Evolutionary conservation across 2,113 vertebrate species (phyloP).

Genomic region (Psettodes erumei): DNA sequence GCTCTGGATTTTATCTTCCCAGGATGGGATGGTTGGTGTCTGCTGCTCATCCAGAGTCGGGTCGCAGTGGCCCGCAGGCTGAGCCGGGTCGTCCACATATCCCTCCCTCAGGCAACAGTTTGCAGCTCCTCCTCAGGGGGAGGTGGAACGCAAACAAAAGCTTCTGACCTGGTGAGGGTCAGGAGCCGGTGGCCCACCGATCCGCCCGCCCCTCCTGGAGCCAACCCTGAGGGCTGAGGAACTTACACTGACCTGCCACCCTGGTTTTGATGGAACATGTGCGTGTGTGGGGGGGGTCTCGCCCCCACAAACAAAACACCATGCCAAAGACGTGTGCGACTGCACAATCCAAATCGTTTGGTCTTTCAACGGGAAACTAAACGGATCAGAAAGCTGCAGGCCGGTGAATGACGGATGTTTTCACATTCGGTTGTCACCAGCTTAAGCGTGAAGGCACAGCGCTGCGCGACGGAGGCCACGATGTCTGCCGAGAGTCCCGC

Average conservation of each 20-base stretch:
- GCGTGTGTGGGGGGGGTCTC: too few relatives aligned
- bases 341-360: too few relatives aligned
- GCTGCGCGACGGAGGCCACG: not conserved
- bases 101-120: not conserved
- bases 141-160: too few relatives aligned
- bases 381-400: not conserved
- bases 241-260: not conserved
- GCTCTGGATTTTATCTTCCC: not conserved
- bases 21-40: not conserved
- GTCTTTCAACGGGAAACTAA: not conserved
- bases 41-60: not conserved
- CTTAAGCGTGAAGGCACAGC: not conserved
- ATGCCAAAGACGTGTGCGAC: too few relatives aligned
- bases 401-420: not conserved
- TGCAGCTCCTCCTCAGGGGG: not conserved
- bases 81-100: not conserved
- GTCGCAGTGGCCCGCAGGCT: too few relatives aligned
- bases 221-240: not conserved
- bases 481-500: slow-evolving; percentile 18
- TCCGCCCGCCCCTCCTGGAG: not conserved
- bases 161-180: not conserved
- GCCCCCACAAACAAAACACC: too few relatives aligned
- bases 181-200: not conserved
- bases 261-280: too few relatives aligned
- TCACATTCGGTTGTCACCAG: not conserved